These are phyloP conservation scores for Myripristis jacobus DNA, from an alignment of 2,797 vertebrate species.

Conservation along the genomic window DNA sequence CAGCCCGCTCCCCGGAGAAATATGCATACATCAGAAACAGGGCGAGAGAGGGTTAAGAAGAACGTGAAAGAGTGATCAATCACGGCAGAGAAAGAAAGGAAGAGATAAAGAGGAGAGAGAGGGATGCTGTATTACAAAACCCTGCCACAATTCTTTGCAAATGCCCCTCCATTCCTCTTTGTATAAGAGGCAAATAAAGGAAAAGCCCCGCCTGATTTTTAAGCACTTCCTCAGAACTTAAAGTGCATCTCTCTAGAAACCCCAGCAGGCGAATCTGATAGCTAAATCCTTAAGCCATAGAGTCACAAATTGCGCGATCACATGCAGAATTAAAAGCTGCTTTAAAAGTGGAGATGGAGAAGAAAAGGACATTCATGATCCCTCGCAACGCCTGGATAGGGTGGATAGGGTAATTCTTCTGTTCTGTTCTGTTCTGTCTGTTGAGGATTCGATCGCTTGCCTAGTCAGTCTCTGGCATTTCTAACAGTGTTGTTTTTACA, in stretches of 20 bases:
- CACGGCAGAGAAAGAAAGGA: background rate
- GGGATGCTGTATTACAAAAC: background rate
- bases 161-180: slow-evolving; percentile 21
- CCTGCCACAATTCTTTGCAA: slow-evolving; percentile 1
- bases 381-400: slow-evolving; percentile 12
- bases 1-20: slow-evolving; percentile 30
- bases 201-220: slow-evolving; percentile 23
- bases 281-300: slow-evolving; percentile 43
- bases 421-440: slow-evolving; percentile 17
- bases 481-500: slow-evolving; percentile 30
- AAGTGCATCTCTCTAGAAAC: slow-evolving; percentile 13
- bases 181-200: slow-evolving; percentile 4
- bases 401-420: slow-evolving; percentile 26
- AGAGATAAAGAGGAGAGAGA: background rate
- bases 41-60: slow-evolving; percentile 16
- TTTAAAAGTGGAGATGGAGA: slow-evolving; percentile 35
- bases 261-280: slow-evolving; percentile 51
- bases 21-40: slow-evolving; percentile 38
- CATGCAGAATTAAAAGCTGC: slow-evolving; percentile 48
- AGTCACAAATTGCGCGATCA: slow-evolving; percentile 25
- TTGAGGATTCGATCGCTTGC: slow-evolving; percentile 8
- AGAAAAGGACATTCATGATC: slow-evolving; percentile 34
- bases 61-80: slow-evolving; percentile 20
- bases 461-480: slow-evolving; percentile 32
- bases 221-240: slow-evolving; percentile 16